Percentiles rank a stretch among this genome's conserved stretches.
Conservation (phyloP, 2,113 vertebrate genomes). For the Takifugu flavidus region DNA sequence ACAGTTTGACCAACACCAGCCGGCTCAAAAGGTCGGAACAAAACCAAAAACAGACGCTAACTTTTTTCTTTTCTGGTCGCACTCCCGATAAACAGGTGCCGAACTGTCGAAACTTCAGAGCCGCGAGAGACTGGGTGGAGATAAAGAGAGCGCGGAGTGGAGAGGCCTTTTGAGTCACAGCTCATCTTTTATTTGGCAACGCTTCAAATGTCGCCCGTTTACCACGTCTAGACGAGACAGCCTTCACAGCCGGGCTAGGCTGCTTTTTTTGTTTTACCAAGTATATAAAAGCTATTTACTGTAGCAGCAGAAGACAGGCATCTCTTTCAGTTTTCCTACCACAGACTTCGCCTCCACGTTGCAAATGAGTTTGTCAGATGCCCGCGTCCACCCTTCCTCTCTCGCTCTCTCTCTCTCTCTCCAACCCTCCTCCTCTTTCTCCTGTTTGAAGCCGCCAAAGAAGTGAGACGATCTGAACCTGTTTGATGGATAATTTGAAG, state of each 20-base stretch:
- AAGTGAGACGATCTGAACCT: slow-evolving; percentile 45
- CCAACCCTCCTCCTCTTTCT: slow-evolving; percentile 9
- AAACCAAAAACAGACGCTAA: background rate
- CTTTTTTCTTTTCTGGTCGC: background rate
- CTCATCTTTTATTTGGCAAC: slow-evolving; percentile 68
- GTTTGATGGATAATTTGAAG: slow-evolving; percentile 65
- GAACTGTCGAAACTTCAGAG: slow-evolving; percentile 43
- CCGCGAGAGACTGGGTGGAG: slow-evolving; percentile 39
- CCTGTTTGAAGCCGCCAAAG: slow-evolving; percentile 52
- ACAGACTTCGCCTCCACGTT: slow-evolving; percentile 49
- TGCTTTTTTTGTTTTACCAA: slow-evolving; percentile 18
- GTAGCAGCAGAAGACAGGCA: slow-evolving; percentile 64
- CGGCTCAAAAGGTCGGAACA: background rate
- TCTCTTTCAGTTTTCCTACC: slow-evolving; percentile 67
- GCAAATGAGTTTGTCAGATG: slow-evolving; percentile 69
- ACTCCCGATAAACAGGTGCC: background rate
- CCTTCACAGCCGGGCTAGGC: slow-evolving; percentile 48
- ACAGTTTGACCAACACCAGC: background rate
- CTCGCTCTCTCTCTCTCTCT: background rate
- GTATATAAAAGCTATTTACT: slow-evolving; percentile 69
- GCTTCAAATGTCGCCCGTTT: slow-evolving; percentile 64
- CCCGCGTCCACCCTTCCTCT: slow-evolving; percentile 26
- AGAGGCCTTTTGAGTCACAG: slow-evolving; percentile 56
- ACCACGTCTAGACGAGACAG: slow-evolving; percentile 66
- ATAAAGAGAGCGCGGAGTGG: slow-evolving; percentile 49